Base-by-base conservation (phyloP, 2,797 vertebrate species). In the Adelosebastes latens region DNA sequence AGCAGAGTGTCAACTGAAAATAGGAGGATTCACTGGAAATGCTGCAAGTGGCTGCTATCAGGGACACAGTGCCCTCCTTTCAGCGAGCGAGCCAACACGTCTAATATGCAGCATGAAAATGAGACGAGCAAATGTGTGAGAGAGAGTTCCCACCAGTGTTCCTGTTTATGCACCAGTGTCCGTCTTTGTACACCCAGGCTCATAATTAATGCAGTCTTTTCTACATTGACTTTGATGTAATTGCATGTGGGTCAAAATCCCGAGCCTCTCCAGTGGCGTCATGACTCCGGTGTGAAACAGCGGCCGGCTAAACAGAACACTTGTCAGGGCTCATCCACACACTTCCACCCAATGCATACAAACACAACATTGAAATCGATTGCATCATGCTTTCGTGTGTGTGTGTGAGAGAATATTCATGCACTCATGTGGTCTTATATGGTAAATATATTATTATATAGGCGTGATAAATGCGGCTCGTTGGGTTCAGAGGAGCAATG, bases 61-160 rank as follows among this genome's bases (percentile, higher is more conserved):
- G 85, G 85, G 65, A 80, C 79, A 84, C 76, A 61, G 70, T 77
- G 70, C 62, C 76, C 76, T 85, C 64, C 63, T 89, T 81, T 86
- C 9, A 88, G 67, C 29, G 14, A 69, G 72, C 1, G 6, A 88
- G 56, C 71, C 75, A 80, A 67, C 70, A 64, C 52, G 64, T 85
- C 53, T 81, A 55, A 86, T 87, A 80, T 77, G 75, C 77, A 80
- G 78, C 78, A 75, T 79, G 78, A 63, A 72, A 82, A 85, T 69
- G 67, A 84, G 81, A 71, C 27, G 49, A 79, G 73, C 29, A 60
- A 72, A 81, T 25, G 75, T 63, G 74, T 66, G 65, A 58, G 46
- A 42, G 27, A 62, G 72, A 83, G 63, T 52, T 75, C 36, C 62
- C 20, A 6, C 16, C 13, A 69, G 46, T 67, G 73, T 77, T 59